These are phyloP conservation scores for Orchesella cincta DNA, from an alignment of 1,140 invertebrate genomes.

Conservation along the genomic window DNA sequence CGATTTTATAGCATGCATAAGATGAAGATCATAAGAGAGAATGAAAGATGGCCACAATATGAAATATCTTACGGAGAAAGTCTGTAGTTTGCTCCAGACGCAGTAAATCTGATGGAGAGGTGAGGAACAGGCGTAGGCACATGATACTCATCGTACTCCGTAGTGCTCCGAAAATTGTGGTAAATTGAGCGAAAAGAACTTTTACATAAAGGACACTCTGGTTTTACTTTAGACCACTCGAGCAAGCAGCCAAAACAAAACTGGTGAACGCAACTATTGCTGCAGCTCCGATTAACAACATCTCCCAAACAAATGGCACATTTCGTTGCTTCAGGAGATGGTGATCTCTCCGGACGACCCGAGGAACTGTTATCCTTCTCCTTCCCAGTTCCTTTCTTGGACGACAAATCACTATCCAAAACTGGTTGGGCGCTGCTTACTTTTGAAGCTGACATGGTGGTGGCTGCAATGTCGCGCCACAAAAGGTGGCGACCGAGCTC, in stretches of 20 bases:
- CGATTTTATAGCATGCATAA: too few relatives aligned
- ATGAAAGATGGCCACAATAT: too few relatives aligned
- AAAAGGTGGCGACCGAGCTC: too few relatives aligned
- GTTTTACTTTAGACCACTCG: slow-evolving; percentile 92
- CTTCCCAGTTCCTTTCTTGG: neutral
- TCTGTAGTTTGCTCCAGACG: slow-evolving; percentile 19
- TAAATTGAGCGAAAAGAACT: slow-evolving; percentile 87
- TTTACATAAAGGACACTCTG: slow-evolving; percentile 92
- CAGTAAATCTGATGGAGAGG: slow-evolving; percentile 35
- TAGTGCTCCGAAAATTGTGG: slow-evolving; percentile 82
- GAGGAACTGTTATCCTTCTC: slow-evolving; percentile 8
- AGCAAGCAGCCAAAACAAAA: slow-evolving; percentile 91
- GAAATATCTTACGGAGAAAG: neutral
- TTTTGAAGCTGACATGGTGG: neutral
- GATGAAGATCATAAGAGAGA: too few relatives aligned
- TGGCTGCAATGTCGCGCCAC: neutral
- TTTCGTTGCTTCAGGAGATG: slow-evolving; percentile 56
- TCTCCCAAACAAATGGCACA: slow-evolving; percentile 89
- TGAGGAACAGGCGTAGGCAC: slow-evolving; percentile 56
- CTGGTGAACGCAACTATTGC: slow-evolving; percentile 86
- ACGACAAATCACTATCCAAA: neutral
- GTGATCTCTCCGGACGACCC: neutral
- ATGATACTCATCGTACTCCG: slow-evolving; percentile 84
- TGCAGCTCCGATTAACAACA: slow-evolving; percentile 84
- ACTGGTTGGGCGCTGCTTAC: neutral